Evolutionary conservation across 53 echinoderm and acorn worm species (phyloP), one percentile per base, ranked within the genome.

Genomic region (Echinometra lucunter): DNA sequence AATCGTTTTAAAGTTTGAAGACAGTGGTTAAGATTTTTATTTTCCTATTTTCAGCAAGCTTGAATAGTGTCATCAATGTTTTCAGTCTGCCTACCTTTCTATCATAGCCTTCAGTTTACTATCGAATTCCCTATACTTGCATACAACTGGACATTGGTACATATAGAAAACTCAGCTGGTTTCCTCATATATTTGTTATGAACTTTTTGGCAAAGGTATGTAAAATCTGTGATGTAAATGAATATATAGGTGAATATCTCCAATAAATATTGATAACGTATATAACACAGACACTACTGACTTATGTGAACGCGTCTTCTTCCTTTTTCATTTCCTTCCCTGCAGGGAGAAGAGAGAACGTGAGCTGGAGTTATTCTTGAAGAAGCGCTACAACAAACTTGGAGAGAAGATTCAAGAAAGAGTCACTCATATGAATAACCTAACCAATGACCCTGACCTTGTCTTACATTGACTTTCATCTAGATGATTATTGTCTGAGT

Each of bases 351-450:
- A 97, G 92, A 96, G 97, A 42, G 98, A 98, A 88, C 95, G 95
- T 6, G 98, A 98, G 80, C 89, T 98, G 69, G 98, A 98, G 63
- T 53, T 97, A 6, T 98, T 98, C 93, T 94, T 98, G 18, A 91
- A 98, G 97, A 98, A 98, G 95, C 66, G 98, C 30, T 97, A 98
- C 96, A 98, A 98, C 95, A 94, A 95, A 32, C 95, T 98, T 8
- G 98, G 98, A 27, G 97, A 97, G 93, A 98, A 96, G 95, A 96
- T 98, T 6, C 95, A 98, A 60, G 89, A 91, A 4, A 95, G 92
- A 57, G 94, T 97, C 1, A 92, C 96, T 19, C 97, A 97, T 92
- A 98, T 98, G 97, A 96, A 98, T 85, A 97, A 95, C 66, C 66
- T 98, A 3, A 89, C 95, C 15, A 96, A 96, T 37, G 92, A 96